Conservation (phyloP, 2,888 invertebrate species). For the Miltochrista miniata region DNA sequence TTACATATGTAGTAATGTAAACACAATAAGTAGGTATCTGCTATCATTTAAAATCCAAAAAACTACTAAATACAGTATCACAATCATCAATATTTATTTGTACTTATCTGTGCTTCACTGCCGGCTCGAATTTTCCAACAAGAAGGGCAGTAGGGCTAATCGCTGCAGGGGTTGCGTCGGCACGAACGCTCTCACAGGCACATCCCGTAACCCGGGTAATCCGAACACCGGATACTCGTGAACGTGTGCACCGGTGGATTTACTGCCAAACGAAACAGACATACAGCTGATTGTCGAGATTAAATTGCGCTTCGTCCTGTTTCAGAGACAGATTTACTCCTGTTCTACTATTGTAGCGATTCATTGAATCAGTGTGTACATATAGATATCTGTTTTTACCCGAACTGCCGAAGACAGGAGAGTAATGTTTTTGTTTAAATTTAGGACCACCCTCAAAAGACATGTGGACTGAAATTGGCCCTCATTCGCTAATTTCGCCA, state of each 20-base stretch:
- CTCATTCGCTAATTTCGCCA: no score
- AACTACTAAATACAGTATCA: constrained; percentile 27
- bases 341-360: constrained; percentile 32
- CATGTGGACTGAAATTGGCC: no score
- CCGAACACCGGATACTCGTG: constrained; percentile 51
- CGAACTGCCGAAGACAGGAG: no score
- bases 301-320: constrained; percentile 53
- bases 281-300: constrained; percentile 72
- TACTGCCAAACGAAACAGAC: constrained; percentile 72
- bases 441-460: no score
- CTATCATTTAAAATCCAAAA: no score
- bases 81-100: constrained; percentile 41
- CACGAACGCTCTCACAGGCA: constrained; percentile 64
- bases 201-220: constrained; percentile 57
- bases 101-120: constrained; percentile 65
- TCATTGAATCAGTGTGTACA: constrained; percentile 13
- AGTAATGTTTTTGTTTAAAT: background rate
- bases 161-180: constrained; percentile 65
- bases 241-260: constrained; percentile 51
- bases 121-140: constrained; percentile 51
- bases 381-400: background rate
- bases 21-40: no score
- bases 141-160: constrained; percentile 74
- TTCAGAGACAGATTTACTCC: constrained; percentile 57
- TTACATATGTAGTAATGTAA: no score